Conservation (phyloP, 2,113 vertebrate species). For the Phasianus colchicus region DNA sequence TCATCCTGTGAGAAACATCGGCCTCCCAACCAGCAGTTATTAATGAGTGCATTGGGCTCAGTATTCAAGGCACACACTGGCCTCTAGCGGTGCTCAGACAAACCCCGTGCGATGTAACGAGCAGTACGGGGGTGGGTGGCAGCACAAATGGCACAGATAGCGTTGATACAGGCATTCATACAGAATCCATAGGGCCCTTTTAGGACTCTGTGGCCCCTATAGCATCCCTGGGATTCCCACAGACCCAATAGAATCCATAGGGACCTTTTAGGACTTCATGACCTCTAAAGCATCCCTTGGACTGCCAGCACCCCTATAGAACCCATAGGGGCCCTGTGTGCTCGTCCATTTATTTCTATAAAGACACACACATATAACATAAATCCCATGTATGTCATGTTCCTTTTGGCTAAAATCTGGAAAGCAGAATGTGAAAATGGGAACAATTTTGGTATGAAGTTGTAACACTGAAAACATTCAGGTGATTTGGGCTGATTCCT, state of each 20-base stretch:
- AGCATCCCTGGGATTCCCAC: no score
- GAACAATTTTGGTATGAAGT: accelerated
- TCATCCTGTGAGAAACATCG: neutral
- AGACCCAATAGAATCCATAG: no score
- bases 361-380: accelerated
- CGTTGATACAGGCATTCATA: no score
- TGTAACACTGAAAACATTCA: neutral
- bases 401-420: neutral
- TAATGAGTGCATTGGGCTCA: accelerated
- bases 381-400: neutral
- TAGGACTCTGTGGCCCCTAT: no score
- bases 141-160: accelerated
- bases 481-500: neutral
- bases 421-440: neutral
- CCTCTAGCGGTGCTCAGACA: constrained; percentile 59
- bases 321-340: no score
- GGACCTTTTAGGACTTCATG: no score
- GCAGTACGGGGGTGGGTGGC: neutral
- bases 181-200: no score
- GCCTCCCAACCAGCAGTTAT: neutral
- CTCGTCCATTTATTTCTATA: neutral
- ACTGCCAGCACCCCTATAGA: no score
- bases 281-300: no score
- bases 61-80: constrained; percentile 49
- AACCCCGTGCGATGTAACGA: neutral